phyloP scores from a whole-genome alignment of 23 tunicate species.

The Aplidium turbinatum region DNA sequence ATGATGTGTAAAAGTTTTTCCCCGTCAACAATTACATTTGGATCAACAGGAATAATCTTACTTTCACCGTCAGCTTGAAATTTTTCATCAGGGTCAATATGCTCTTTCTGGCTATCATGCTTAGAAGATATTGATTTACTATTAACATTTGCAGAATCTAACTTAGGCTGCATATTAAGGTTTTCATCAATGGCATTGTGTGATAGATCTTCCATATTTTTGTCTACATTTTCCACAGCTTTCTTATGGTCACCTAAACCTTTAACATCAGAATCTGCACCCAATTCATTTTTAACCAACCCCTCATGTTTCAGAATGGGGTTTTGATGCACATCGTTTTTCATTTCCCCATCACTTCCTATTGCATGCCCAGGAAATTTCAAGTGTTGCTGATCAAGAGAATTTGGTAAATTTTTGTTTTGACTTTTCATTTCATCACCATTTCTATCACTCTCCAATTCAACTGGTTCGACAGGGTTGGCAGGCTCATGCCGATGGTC shows the following conservation, averaged over 20 bases:
- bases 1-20: slow-evolving; percentile 53
- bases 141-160: no score
- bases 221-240: not conserved
- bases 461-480: slow-evolving; percentile 55
- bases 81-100: not conserved
- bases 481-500: slow-evolving; percentile 94
- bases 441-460: slow-evolving; percentile 12
- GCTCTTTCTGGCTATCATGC: no score
- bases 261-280: no score
- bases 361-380: no score
- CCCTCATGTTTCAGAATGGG: not conserved
- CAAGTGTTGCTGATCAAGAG: no score
- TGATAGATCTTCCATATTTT: not conserved
- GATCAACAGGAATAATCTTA: not conserved
- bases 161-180: no score
- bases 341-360: no score
- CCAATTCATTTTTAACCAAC: no score
- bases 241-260: not conserved
- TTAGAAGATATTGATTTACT: no score
- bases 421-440: not conserved
- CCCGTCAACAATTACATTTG: slow-evolving; percentile 14
- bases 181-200: not conserved
- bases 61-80: not conserved
- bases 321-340: no score
- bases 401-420: no score